Evolutionary conservation across 2,797 vertebrate species (phyloP), one percentile per base, ranked within the genome.

Genomic region (Anolis apletophallus): DNA sequence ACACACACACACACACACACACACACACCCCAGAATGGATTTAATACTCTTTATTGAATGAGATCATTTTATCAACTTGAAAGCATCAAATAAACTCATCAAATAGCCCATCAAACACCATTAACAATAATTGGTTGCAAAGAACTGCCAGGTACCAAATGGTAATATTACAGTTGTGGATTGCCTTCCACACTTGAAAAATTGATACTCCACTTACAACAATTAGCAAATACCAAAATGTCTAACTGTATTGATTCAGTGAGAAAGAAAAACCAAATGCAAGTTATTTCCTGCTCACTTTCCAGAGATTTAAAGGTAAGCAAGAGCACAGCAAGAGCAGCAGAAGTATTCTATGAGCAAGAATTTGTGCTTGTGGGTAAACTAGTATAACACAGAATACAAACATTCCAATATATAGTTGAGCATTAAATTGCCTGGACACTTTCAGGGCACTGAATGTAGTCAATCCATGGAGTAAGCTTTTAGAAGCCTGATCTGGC

Each of bases 171-270:
- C 14, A 46, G 6, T 46, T 46, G 40, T 72, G 55, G 55, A 72
- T 52, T 54, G 46, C 54, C 77, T 77, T 17, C 46, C 29, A 64
- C 50, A 55, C 64, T 21, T 61, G 19, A 80, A 80, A 85, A 85
- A 19, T 12, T 14, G 59, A 55, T 36, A 3, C 21, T 34, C 69
- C 9, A 46, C 32, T 74, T 46, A 83, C 26, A 26, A 46, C 71
- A 46, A 40, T 14, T 32, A 83, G 17, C 14, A 73, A 73, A 74
- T 29, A 59, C 16, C 26, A 57, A 5, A 46, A 21, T 46, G 2
- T 5, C n/a, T 54, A 73, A 40, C 26, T 17, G 26, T 14, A 83
- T 64, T 3, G 29, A 73, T 72, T 72, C 32, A 71, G 19, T 40
- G 16, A 34, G 69, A 40, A 19, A 73, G 55, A 59, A n/a, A 73